These are phyloP conservation scores for Thamnophis sirtalis DNA, from an alignment of 2,113 vertebrate genomes.

Conservation along the genomic window DNA sequence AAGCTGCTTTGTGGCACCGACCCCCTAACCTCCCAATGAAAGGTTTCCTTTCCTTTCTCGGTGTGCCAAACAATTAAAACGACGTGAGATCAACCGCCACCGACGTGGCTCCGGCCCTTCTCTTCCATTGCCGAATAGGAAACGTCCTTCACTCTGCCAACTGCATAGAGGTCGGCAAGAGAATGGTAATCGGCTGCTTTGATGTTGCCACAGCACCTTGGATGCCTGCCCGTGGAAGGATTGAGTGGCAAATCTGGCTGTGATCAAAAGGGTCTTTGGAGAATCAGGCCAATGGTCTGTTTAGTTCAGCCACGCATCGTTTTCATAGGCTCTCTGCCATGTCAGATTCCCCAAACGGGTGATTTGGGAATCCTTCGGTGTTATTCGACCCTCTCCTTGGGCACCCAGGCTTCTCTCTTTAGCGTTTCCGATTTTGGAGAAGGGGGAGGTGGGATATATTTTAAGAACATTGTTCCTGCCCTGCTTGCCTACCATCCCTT, in stretches of 20 bases:
- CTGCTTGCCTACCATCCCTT: not conserved
- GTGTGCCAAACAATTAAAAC: conserved; percentile 28
- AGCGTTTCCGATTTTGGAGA: not conserved
- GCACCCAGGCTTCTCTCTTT: not conserved
- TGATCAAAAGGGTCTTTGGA: not conserved
- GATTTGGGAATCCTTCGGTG: not conserved
- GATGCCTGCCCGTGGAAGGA: not conserved
- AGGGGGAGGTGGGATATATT: not conserved
- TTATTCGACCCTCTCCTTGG: not conserved
- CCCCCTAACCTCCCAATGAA: conserved; percentile 15
- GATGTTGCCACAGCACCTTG: not conserved
- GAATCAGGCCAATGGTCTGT: not conserved
- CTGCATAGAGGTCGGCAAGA: not conserved
- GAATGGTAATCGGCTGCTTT: not conserved
- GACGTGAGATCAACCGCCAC: conserved; percentile 1
- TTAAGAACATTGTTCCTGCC: not conserved
- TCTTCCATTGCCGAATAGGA: not conserved
- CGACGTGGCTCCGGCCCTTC: not conserved
- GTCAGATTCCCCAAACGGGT: not conserved
- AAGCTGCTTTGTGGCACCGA: not conserved
- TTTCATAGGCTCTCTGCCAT: not conserved
- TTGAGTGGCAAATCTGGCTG: not conserved
- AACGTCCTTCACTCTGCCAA: not conserved
- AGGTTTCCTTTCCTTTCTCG: conserved; percentile 18
- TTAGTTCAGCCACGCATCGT: not conserved